Percentiles rank a stretch among this genome's conserved stretches.
These are phyloP conservation scores for Nebria ingens DNA, from an alignment of 1,140 invertebrate genomes.

Conservation along the genomic window DNA sequence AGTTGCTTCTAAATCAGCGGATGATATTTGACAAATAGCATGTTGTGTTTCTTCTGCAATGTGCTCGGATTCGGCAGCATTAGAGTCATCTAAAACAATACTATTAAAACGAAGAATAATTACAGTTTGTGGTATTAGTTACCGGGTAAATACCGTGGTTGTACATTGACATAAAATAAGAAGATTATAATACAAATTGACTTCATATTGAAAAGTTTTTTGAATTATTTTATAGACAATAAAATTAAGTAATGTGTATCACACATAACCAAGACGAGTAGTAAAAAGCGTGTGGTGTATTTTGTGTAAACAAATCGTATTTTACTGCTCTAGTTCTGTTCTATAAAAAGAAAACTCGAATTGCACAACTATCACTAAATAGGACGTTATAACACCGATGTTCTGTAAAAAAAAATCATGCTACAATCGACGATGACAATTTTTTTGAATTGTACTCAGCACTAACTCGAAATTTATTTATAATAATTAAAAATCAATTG, in stretches of 20 bases:
- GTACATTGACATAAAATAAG: background rate
- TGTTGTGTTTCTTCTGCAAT: slow-evolving; percentile 31
- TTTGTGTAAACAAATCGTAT: background rate
- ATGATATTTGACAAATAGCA: slow-evolving; percentile 41
- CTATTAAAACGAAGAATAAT: too few species aligned
- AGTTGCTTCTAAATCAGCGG: slow-evolving; percentile 41
- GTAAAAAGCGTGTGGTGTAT: too few species aligned
- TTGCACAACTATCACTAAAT: slow-evolving; percentile 4
- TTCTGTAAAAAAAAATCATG: background rate
- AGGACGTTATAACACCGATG: background rate
- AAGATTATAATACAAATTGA: background rate
- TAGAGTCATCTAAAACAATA: too few species aligned
- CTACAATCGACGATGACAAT: too few species aligned
- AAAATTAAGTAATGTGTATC: too few species aligned
- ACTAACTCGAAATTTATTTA: too few species aligned
- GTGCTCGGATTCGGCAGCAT: background rate
- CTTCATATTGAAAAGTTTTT: too few species aligned
- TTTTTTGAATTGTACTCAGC: too few species aligned
- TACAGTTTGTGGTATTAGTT: background rate
- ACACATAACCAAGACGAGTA: too few species aligned
- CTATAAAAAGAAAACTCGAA: background rate
- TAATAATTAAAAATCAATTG: too few species aligned
- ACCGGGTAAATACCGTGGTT: background rate
- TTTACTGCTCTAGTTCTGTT: slow-evolving; percentile 1
- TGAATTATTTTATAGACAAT: too few species aligned